These are phyloP conservation scores for Anseranas semipalmata DNA, from an alignment of 2,113 vertebrate species.

Conservation along the genomic window DNA sequence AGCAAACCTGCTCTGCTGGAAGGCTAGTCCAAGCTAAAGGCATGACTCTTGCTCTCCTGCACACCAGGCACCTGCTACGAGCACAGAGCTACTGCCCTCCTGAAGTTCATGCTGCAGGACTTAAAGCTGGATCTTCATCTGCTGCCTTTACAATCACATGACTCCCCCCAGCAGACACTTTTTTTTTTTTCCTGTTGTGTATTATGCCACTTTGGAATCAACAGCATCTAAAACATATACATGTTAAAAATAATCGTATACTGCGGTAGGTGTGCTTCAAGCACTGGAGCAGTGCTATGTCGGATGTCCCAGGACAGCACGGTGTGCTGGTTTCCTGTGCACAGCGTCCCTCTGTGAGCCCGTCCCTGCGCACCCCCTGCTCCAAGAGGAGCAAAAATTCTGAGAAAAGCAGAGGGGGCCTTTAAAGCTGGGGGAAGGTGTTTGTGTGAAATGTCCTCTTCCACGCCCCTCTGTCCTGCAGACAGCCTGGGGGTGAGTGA, in stretches of 20 bases:
- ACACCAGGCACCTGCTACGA: fast-evolving
- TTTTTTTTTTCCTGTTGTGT: neutral
- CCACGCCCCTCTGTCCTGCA: neutral
- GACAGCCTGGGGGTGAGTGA: neutral
- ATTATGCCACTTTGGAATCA: neutral
- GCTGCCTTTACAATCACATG: neutral
- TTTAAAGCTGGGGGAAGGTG: neutral
- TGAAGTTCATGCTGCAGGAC: neutral
- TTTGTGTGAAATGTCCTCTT: neutral
- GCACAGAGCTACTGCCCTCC: neutral
- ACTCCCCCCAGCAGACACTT: fast-evolving
- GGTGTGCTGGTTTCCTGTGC: neutral
- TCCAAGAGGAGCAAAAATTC: neutral
- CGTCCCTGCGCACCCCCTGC: fast-evolving
- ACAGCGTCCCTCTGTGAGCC: neutral
- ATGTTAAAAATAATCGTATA: neutral
- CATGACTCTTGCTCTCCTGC: neutral
- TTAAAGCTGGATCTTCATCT: neutral
- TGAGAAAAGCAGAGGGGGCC: neutral
- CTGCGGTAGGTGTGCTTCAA: neutral
- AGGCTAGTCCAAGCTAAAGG: neutral
- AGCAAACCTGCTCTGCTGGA: neutral
- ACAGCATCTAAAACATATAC: neutral
- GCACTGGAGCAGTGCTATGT: neutral
- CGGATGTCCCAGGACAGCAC: neutral